These are phyloP conservation scores for Phylloscopus trochiloides DNA, from an alignment of 2,113 vertebrate genomes.

Conservation along the genomic window DNA sequence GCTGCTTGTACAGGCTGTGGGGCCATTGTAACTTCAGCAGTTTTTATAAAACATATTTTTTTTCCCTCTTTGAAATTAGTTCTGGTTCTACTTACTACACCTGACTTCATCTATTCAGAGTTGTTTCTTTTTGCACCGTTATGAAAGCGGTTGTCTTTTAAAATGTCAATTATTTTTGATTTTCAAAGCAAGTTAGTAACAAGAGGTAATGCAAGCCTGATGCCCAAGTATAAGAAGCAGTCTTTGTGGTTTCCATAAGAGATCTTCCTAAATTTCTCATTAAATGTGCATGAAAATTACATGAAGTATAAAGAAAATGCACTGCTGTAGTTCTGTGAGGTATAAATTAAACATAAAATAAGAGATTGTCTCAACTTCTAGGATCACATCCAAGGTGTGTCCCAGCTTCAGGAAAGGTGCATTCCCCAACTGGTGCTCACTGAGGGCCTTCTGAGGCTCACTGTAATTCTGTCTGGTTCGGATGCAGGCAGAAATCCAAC, in stretches of 20 bases:
- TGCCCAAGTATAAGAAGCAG: neutral
- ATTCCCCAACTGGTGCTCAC: neutral
- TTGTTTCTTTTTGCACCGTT: neutral
- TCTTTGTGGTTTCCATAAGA: neutral
- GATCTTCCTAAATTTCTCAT: neutral
- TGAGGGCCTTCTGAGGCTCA: neutral
- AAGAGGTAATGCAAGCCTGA: neutral
- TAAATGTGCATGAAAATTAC: neutral
- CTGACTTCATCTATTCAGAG: neutral
- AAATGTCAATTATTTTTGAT: conserved; percentile 39
- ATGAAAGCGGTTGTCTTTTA: neutral
- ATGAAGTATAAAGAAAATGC: neutral
- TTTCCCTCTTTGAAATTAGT: neutral
- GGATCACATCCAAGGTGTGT: neutral
- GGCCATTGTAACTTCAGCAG: neutral
- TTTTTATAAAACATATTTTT: neutral
- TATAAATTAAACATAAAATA: neutral
- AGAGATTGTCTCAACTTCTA: neutral
- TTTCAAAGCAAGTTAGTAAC: conserved; percentile 21
- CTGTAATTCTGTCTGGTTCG: neutral
- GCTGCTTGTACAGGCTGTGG: neutral
- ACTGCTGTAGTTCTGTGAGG: neutral
- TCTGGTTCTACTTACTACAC: neutral
- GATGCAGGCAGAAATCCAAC: neutral
- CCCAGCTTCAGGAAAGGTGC: neutral